Base-by-base conservation (phyloP, 2,797 vertebrate genomes). In the Alca torda region DNA sequence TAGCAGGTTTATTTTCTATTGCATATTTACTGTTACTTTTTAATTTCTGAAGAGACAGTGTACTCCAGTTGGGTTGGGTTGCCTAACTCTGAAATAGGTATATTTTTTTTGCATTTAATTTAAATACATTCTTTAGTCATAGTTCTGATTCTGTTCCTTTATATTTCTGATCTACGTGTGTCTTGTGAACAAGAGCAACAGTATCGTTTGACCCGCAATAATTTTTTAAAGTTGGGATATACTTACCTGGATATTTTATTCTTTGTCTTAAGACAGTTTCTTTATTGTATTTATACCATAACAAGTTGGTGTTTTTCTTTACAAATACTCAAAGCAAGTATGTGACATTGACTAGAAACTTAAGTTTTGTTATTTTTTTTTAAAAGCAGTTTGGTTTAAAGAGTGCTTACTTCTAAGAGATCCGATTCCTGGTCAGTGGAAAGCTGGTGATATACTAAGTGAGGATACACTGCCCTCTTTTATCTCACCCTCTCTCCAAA, bases 401-500 rank as follows among this genome's bases (percentile, higher is more conserved):
- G 23, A 60, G 20, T 37, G 13, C 11, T 57, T 28, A 4, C 18
- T 61, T 81, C 43, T 33, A 2, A 69, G 41, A 50, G 9, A 37
- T 25, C 2, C 1, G 1, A 4, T 39, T 78, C 16, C n/a, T 56
- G 21, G 33, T 75, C 23, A 46, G 0, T 59, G 37, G 16, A 75
- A 68, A 81, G 24, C 50, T 84, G 56, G 26, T 64, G 37, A 24
- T 79, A 14, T 16, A 16, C n/a, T 37, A 16, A 31, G 18, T 64
- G n/a, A 80, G 33, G 17, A 24, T 63, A 25, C 3, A 3, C 12
- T 79, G 33, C 13, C 17, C 7, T 48, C 11, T 78, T 60, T 0
- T 2, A 70, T 41, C 2, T 35, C 4, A 2, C 3, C 16, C 4
- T 4, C 2, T 31, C 33, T 14, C 16, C 39, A 56, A 31, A 54